phyloP scores from a whole-genome alignment of 1,140 invertebrate genomes.

The Papilio polytes region DNA sequence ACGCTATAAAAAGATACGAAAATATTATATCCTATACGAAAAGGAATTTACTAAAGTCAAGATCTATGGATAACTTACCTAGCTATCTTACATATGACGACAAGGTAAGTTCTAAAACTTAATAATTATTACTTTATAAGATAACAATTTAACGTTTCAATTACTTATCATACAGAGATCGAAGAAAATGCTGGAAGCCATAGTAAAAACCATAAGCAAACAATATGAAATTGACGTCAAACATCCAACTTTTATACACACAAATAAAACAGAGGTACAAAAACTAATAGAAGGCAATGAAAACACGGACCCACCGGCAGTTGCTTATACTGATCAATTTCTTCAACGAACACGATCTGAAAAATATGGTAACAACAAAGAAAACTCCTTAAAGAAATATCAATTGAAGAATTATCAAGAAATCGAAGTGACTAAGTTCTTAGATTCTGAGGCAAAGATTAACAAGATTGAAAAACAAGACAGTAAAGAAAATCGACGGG shows the following conservation, averaged over 20 bases:
- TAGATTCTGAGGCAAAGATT: slow-evolving; percentile 59
- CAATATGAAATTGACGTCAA: slow-evolving; percentile 88
- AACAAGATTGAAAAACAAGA: slow-evolving; percentile 72
- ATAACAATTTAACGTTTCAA: background rate
- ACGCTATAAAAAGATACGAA: slow-evolving; percentile 77
- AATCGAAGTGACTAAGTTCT: slow-evolving; percentile 55
- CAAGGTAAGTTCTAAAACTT: slow-evolving; percentile 80
- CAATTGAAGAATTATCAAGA: slow-evolving; percentile 56
- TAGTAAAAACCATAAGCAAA: slow-evolving; percentile 85
- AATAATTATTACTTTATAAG: background rate
- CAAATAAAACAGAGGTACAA: slow-evolving; percentile 43
- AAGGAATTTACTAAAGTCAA: slow-evolving; percentile 58
- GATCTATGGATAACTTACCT: slow-evolving; percentile 89
- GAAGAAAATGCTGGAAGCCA: slow-evolving; percentile 85
- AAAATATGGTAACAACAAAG: slow-evolving; percentile 50
- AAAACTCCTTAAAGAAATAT: slow-evolving; percentile 54
- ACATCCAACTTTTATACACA: slow-evolving; percentile 85
- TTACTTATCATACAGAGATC: slow-evolving; percentile 84
- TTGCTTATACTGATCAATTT: slow-evolving; percentile 50
- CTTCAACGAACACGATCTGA: slow-evolving; percentile 66
- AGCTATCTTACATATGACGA: slow-evolving; percentile 89
- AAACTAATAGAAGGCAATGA: slow-evolving; percentile 41
- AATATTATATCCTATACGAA: slow-evolving; percentile 65
- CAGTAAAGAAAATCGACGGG: slow-evolving; percentile 71
- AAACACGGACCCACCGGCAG: slow-evolving; percentile 55